Conservation (phyloP, 2,113 vertebrate genomes). For the Lophotis ruficrista region DNA sequence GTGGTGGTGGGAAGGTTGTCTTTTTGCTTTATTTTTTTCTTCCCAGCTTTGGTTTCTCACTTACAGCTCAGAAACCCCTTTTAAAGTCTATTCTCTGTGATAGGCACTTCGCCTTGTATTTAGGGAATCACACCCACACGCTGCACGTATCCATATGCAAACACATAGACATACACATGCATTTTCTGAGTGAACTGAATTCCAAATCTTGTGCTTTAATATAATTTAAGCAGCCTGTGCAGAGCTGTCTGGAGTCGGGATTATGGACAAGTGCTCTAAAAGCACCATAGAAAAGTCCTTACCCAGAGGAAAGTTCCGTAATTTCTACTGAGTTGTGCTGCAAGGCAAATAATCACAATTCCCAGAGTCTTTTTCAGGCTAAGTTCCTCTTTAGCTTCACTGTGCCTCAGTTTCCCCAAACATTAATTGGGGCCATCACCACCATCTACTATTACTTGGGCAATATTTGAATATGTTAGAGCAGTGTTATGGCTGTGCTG, state of each 20-base stretch:
- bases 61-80: constrained; percentile 55
- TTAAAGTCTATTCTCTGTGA: constrained; percentile 52
- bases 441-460: not conserved
- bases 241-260: not conserved
- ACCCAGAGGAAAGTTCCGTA: not conserved
- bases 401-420: not conserved
- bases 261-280: not conserved
- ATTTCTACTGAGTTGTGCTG: not conserved
- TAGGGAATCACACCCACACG: constrained; percentile 40
- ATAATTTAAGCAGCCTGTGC: not conserved
- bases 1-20: not conserved
- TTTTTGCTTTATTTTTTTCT: not conserved
- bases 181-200: not conserved
- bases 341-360: not conserved
- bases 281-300: not conserved
- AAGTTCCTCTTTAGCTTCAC: not conserved
- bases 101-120: constrained; percentile 33
- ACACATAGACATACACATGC: not conserved
- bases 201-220: not conserved
- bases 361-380: not conserved
- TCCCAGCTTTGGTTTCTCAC: constrained; percentile 47
- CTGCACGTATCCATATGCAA: constrained; percentile 19
- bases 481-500: accelerated
- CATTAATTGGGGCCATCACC: not conserved
- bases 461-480: not conserved